These are phyloP conservation scores for Pseudocheirus occidentalis DNA, from an alignment of 2,797 vertebrate genomes.

Conservation along the genomic window DNA sequence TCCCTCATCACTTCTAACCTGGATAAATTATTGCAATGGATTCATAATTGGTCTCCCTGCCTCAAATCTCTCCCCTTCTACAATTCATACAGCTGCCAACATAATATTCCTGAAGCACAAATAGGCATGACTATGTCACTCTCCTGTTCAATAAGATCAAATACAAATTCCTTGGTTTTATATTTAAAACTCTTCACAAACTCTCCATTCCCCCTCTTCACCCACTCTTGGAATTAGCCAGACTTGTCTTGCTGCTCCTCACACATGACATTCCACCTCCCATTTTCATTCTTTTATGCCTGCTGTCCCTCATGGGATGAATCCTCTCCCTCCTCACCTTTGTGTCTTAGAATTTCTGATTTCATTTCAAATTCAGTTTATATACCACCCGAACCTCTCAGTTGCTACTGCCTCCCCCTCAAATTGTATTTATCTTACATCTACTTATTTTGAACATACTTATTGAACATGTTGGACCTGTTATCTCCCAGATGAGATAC, in stretches of 20 bases:
- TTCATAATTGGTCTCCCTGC: not conserved
- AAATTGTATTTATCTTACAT: not conserved
- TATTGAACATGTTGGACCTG: not conserved
- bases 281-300: too few relatives aligned
- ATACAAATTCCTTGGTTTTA: not conserved
- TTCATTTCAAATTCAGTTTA: too few relatives aligned
- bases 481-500: not conserved
- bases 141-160: not conserved
- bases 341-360: too few relatives aligned
- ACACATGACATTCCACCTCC: not conserved
- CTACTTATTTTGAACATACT: not conserved
- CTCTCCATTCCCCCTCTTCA: not conserved
- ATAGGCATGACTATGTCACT: not conserved
- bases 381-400: not conserved
- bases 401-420: not conserved
- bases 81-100: not conserved
- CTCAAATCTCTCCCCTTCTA: not conserved
- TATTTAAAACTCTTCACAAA: not conserved
- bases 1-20: not conserved
- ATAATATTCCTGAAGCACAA: not conserved
- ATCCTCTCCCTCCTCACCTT: too few relatives aligned
- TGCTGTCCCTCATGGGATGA: too few relatives aligned
- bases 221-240: not conserved
- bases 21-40: not conserved
- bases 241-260: not conserved